A percentile compares a stretch with the other conserved stretches of the same genome.
Conservation (phyloP, 2,113 vertebrate genomes). For the Rissa tridactyla region DNA sequence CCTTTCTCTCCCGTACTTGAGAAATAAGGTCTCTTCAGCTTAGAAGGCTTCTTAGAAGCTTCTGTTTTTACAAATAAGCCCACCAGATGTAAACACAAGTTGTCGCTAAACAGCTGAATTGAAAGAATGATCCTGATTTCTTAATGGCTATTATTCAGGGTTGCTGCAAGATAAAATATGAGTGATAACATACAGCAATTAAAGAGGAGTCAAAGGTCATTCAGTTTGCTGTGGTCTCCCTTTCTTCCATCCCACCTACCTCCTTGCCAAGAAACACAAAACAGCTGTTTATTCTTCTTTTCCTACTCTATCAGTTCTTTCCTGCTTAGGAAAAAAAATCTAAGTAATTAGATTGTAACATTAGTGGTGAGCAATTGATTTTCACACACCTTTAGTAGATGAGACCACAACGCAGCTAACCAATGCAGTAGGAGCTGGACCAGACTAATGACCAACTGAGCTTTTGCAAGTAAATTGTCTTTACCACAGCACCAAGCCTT, state of each 20-base stretch:
- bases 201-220: neutral
- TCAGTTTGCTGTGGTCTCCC: neutral
- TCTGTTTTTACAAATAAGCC: neutral
- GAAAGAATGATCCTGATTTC: neutral
- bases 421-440: neutral
- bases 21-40: neutral
- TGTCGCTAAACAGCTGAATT: neutral
- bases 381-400: neutral
- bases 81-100: neutral
- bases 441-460: neutral
- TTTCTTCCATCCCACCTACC: neutral
- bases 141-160: neutral
- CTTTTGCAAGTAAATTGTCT: neutral
- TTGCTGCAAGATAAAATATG: neutral
- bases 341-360: neutral
- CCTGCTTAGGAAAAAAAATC: neutral
- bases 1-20: neutral
- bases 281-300: neutral
- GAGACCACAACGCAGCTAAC: neutral
- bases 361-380: neutral
- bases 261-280: neutral
- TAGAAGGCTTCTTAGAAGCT: neutral
- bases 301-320: neutral
- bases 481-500: neutral
- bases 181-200: neutral